These are phyloP conservation scores for Cosmia trapezina DNA, from an alignment of 2,888 invertebrate species.

Conservation along the genomic window DNA sequence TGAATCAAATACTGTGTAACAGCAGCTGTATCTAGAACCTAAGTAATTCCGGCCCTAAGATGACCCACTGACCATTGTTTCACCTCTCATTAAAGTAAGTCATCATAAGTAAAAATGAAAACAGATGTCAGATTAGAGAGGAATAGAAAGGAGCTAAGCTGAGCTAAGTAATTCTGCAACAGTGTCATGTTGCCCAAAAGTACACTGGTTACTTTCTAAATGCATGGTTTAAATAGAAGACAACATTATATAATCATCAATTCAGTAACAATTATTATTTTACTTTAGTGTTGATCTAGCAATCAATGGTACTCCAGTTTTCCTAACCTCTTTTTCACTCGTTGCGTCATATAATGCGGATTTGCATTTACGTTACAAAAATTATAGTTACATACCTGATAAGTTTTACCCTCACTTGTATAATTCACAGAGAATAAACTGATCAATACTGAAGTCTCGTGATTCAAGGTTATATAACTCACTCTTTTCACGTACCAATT, in stretches of 20 bases:
- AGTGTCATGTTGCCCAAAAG: conserved; percentile 26
- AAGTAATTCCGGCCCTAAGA: too few relatives aligned
- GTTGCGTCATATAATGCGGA: conserved; percentile 55
- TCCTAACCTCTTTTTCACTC: conserved; percentile 64
- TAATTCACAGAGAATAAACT: conserved; percentile 71
- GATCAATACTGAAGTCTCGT: conserved; percentile 88
- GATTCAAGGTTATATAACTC: conserved; percentile 91
- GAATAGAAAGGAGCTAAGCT: conserved; percentile 55
- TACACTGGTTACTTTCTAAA: conserved; percentile 55
- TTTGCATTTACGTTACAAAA: conserved; percentile 26
- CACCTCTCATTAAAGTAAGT: background rate
- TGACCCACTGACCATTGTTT: too few relatives aligned
- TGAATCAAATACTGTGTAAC: background rate
- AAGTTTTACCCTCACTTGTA: conserved; percentile 65
- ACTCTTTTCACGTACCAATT: conserved; percentile 81
- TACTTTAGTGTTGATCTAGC: conserved; percentile 13
- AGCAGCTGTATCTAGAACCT: background rate
- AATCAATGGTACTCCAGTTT: conserved; percentile 36
- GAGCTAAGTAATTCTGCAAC: conserved; percentile 23
- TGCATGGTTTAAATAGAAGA: conserved; percentile 3
- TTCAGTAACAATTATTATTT: conserved; percentile 7
- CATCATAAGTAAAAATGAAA: conserved; percentile 14
- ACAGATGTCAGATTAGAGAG: conserved; percentile 35
- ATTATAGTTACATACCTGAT: conserved; percentile 70
- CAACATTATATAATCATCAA: conserved; percentile 42